These are phyloP conservation scores for Reticulitermes speratus DNA, from an alignment of 1,140 invertebrate species.

Conservation along the genomic window DNA sequence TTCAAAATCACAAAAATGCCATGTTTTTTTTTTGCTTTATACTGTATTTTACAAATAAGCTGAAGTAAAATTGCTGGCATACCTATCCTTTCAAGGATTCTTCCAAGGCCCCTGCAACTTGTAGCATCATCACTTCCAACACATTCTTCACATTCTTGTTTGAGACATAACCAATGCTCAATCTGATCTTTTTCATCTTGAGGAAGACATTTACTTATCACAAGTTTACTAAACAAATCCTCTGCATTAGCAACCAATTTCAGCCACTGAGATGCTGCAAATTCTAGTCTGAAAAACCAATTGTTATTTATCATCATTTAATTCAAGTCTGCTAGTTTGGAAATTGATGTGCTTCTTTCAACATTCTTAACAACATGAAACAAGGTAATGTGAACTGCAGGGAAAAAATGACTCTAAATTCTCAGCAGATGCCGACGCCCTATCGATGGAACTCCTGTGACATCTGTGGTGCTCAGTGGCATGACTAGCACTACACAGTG, in stretches of 20 bases:
- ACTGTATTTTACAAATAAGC: too few species aligned
- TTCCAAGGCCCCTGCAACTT: slow-evolving; percentile 52
- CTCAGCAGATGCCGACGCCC: too few species aligned
- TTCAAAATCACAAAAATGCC: too few species aligned
- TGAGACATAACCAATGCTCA: slow-evolving; percentile 80
- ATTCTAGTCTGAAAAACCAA: slow-evolving; percentile 56
- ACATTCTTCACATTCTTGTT: slow-evolving; percentile 82
- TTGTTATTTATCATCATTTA: not conserved
- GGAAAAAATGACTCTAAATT: too few species aligned
- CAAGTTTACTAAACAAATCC: slow-evolving; percentile 71
- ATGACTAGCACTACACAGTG: too few species aligned
- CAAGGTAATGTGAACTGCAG: too few species aligned
- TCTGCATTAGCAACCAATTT: slow-evolving; percentile 81
- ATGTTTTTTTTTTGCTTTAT: too few species aligned
- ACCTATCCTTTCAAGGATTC: slow-evolving; percentile 59
- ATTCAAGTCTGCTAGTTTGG: not conserved
- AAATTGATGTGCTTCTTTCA: not conserved
- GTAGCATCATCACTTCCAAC: slow-evolving; percentile 58
- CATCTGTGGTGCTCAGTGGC: too few species aligned
- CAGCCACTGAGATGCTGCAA: slow-evolving; percentile 77
- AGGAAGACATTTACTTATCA: slow-evolving; percentile 58
- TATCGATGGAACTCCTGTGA: too few species aligned
- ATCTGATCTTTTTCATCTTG: slow-evolving; percentile 72
- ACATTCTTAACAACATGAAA: too few species aligned
- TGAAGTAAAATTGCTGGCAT: not conserved